Base-by-base conservation (phyloP, 2,113 vertebrate species). In the Oriolus oriolus region DNA sequence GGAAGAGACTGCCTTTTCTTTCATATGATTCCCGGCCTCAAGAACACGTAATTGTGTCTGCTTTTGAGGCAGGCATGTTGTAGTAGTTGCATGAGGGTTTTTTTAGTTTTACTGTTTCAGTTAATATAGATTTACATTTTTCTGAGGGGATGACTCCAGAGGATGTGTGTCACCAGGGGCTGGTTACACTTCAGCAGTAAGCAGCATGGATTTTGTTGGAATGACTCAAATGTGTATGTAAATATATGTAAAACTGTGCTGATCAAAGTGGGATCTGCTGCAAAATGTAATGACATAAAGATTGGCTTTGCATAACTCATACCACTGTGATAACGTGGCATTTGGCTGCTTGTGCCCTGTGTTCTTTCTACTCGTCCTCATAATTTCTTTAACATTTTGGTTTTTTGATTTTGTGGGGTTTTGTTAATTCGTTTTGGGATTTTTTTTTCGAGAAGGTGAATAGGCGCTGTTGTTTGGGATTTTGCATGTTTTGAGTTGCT, bases 251-350 rank as follows among this genome's bases (percentile, higher is more conserved):
- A 66, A 79, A 68, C 24, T 45, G 13, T 64, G 27, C 39, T 64
- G 52, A 75, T 79, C 49, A 59, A 73, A 76, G 49, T 0, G 1
- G 41, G 30, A 44, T 60, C 54, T 95, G n/a, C 41, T 44, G n/a
- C 41, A 52, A 64, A 44, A 44, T 31, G 16, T 41, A 69, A n/a
- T 20, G 42, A 21, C 59, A 35, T 44, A 26, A 61, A 84, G 19
- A 74, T 1, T 74, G 59, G 17, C 54, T 84, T 84, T 78, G 39
- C 14, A 28, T 69, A 44, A 42, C 52, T 91, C 17, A 8, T 15
- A 26, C 44, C 9, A 3, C 45, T 33, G 60, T 42, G 15, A 63
- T n/a, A 30, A 60, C 0, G 0, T 14, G 18, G 14, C 4, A 3
- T 79, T 76, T 60, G 18, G 12, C 79, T 87, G 17, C 56, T 76